Conservation (phyloP, 2,113 vertebrate species). For the Panthera leo region DNA sequence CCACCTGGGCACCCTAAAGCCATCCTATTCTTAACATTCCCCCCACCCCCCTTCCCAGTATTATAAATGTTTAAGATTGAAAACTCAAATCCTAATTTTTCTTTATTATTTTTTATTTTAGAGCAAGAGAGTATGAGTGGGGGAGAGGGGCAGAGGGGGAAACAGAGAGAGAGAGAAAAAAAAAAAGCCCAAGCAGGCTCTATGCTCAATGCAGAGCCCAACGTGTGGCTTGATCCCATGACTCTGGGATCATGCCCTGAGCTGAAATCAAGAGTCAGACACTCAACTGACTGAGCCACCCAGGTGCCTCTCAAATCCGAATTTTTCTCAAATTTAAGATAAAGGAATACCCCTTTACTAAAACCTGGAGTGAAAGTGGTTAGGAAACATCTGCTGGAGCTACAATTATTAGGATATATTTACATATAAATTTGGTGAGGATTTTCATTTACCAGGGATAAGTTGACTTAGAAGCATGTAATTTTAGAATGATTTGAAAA, state of each 20-base stretch:
- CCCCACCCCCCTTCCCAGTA: background rate
- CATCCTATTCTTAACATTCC: background rate
- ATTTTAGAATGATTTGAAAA: constrained; percentile 48
- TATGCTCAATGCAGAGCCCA: too few relatives aligned
- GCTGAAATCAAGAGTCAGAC: too few relatives aligned
- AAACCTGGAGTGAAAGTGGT: constrained; percentile 24
- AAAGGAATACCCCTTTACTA: constrained; percentile 9
- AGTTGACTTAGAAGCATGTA: constrained; percentile 1
- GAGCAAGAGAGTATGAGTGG: too few relatives aligned
- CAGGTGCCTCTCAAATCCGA: too few relatives aligned
- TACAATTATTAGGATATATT: constrained; percentile 48
- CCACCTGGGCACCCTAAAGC: background rate
- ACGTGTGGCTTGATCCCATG: too few relatives aligned
- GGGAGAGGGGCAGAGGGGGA: too few relatives aligned
- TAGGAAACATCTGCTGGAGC: background rate
- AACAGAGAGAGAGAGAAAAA: too few relatives aligned
- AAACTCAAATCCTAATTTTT: constrained; percentile 28
- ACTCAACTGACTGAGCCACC: too few relatives aligned
- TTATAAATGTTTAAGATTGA: background rate
- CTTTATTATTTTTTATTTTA: too few relatives aligned
- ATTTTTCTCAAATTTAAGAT: constrained; percentile 11
- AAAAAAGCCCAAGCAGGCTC: too few relatives aligned
- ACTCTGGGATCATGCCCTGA: too few relatives aligned
- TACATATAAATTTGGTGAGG: background rate
- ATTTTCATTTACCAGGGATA: constrained; percentile 40